Evolutionary conservation across 1,140 invertebrate species (phyloP), one percentile per base, ranked within the genome.

Genomic region (Drosophila pseudoananassae): DNA sequence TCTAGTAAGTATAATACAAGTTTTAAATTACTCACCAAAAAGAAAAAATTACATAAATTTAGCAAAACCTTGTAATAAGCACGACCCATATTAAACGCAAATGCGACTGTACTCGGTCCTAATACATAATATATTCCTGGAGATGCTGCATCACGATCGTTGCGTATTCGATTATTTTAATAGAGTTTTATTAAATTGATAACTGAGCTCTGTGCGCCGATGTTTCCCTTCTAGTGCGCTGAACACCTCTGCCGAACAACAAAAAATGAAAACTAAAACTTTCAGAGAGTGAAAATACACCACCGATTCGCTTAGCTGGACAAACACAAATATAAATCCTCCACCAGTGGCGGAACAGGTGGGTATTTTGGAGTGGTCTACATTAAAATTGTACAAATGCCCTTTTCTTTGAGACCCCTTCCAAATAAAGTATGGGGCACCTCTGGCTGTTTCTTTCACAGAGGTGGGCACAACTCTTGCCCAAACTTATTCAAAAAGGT

Each of bases 31-130:
- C 85, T 90, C 59, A 92, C 83, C 83, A 91, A 76, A 77, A 91
- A 83, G 15, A 89, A 56, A 45, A 91, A 76, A 76, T 92, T 92
- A 51, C 90, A 91, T 50, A 84, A 75, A 64, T 91, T 91, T 43
- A 92, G 73, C 60, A 90, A 71, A 45, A 84, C 79, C 66, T 90
- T 84, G 77, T 91, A 78, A 69, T 83, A 90, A 38, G 79, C 77
- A 71, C 80, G 76, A 12, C 64, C 68, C 88, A 91, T 91, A 4
- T 50, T 65, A n/a, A n/a, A 7, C 27, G 14, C 9, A 25, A 36
- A 5, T 12, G 12, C 10, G 56, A 60, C 59, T 29, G 56, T 38
- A 51, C 45, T 46, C 53, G 7, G 23, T 33, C 6, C 15, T 43
- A 43, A 17, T 43, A 43, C 5, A 7, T 43, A 14, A 43, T 7